These are phyloP conservation scores for Oligia strigilis DNA, from an alignment of 2,888 invertebrate species.

Conservation along the genomic window DNA sequence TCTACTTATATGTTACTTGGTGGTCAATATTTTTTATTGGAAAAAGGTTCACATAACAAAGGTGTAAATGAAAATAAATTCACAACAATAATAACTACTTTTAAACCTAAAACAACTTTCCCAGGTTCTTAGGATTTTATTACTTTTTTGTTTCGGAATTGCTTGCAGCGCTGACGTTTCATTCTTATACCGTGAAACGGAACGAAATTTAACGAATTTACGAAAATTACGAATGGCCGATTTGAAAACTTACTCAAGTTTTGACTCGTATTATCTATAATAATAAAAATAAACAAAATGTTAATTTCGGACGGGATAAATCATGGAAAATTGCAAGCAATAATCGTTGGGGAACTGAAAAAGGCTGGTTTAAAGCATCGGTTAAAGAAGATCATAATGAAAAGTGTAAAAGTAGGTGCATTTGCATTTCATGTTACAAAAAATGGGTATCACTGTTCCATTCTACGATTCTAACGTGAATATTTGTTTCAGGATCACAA, in stretches of 20 bases:
- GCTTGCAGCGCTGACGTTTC: conserved; percentile 17
- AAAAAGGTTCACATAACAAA: neutral
- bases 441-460: neutral
- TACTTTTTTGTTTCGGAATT: neutral
- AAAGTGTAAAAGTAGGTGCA: conserved; percentile 88
- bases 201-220: conserved; percentile 75
- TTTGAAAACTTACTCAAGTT: conserved; percentile 72
- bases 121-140: neutral
- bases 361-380: conserved; percentile 93
- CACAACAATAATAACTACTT: rapidly evolving
- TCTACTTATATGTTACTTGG: neutral
- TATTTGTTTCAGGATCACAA: conserved; percentile 82
- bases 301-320: conserved; percentile 89
- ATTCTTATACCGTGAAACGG: conserved; percentile 7
- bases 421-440: conserved; percentile 43
- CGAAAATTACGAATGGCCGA: conserved; percentile 69
- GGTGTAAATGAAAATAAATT: neutral
- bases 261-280: conserved; percentile 54
- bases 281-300: conserved; percentile 81
- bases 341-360: conserved; percentile 92
- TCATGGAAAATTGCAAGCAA: conserved; percentile 87
- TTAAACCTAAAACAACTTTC: neutral
- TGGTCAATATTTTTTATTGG: neutral
- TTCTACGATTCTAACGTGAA: conserved; percentile 17
- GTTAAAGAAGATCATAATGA: conserved; percentile 91